phyloP scores from a whole-genome alignment of 1,140 invertebrate genomes.

The Drosophila neocordata region DNA sequence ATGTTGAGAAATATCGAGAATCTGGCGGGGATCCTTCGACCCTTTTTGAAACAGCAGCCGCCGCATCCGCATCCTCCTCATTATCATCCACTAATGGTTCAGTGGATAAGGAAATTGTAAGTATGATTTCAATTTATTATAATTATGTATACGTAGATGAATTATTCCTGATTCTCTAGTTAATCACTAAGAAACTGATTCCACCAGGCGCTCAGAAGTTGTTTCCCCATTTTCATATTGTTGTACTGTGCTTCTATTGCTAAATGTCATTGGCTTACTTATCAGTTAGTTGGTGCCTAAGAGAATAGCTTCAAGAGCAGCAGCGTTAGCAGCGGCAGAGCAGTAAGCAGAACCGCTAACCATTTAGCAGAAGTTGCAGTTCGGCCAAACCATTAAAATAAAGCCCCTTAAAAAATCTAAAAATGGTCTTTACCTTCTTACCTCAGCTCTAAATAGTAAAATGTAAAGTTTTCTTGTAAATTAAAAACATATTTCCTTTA shows the following conservation, averaged over 20 bases:
- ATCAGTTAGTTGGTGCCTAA: constrained; percentile 10
- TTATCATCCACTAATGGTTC: constrained; percentile 43
- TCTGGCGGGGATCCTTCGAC: constrained; percentile 83
- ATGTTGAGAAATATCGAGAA: constrained; percentile 89
- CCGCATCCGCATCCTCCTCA: constrained; percentile 17
- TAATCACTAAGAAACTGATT: constrained; percentile 11
- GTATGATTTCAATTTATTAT: constrained; percentile 30
- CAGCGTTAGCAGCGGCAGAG: constrained; percentile 1
- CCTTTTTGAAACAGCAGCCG: constrained; percentile 76
- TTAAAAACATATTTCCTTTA: too few species aligned
- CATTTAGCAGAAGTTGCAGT: not conserved
- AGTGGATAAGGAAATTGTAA: constrained; percentile 69
- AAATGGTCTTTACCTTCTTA: too few species aligned
- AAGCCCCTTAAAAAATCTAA: too few species aligned
- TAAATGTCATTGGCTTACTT: constrained; percentile 30
- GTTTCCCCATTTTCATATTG: not conserved
- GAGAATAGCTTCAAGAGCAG: constrained; percentile 5
- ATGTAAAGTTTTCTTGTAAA: too few species aligned
- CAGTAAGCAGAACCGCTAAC: not conserved
- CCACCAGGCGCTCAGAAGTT: constrained; percentile 7
- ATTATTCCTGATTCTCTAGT: constrained; percentile 24
- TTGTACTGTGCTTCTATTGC: constrained; percentile 7
- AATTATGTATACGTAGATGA: constrained; percentile 11
- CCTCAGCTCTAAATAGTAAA: too few species aligned
- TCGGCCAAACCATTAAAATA: not conserved